Base-by-base conservation (phyloP, 2,888 invertebrate genomes). In the Ectemnius cavifrons region DNA sequence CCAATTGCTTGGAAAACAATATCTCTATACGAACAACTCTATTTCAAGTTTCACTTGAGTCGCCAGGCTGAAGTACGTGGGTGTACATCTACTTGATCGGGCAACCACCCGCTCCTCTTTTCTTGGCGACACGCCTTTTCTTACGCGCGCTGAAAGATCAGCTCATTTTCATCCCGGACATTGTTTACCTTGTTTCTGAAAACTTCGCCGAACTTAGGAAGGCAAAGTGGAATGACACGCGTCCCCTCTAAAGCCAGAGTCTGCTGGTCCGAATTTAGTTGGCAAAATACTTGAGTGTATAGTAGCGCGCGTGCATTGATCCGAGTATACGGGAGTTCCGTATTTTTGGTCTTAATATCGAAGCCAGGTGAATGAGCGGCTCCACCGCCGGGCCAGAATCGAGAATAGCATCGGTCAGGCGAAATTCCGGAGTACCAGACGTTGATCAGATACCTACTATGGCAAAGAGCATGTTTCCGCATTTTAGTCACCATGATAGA, bases 341-440 rank as follows among this genome's bases (percentile, higher is more conserved):
- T 52, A 52, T 52, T 52, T 16, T 52, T 52, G 52, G 28, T 20
- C 14, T 59, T 65, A 62, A 4, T 62, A 70, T 73, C 69, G 60
- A 56, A 66, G 64, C 52, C 65, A 63, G 57, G 74, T 63, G 77
- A 75, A 60, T 56, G 66, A 23, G 65, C 73, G 67, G 75, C 64
- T 75, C 52, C 75, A 75, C 72, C 75, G 75, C 67, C 73, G 75
- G 81, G 81, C 72, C 80, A 79, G 76, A 76, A 75, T 80, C 80
- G 72, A 82, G 81, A 84, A 82, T 84, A 84, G 78, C 75, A 68
- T 16, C 73, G 73, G 77, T 73, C 82, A 73, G 63, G 69, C 74
- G 67, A 63, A 81, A 83, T 81, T 73, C 78, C 83, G 66, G 65
- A 83, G 81, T 82, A 79, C 73, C 77, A 81, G 75, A 78, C 81